phyloP scores from a whole-genome alignment of 2,113 vertebrate species.

The Trochalopteron elliotii region DNA sequence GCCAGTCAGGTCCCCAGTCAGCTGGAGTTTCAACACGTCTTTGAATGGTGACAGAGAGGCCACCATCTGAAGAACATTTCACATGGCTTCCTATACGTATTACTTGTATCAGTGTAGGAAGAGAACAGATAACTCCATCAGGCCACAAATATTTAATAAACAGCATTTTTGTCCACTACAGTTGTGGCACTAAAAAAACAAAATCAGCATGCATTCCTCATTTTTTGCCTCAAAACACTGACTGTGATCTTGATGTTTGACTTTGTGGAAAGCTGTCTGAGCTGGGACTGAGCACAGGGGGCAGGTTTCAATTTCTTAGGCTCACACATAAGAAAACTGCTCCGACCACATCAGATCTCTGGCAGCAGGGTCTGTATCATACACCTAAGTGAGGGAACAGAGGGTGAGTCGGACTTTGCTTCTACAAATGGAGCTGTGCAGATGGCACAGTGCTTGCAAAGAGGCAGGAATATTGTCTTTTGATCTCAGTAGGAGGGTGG shows the following conservation, averaged over 20 bases:
- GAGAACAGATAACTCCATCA: neutral
- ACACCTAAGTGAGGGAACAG: conserved; percentile 40
- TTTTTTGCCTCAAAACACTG: conserved; percentile 3
- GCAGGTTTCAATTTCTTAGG: conserved; percentile 17
- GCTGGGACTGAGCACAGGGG: neutral
- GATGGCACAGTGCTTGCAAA: conserved; percentile 58
- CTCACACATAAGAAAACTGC: neutral
- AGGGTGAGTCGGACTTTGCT: conserved; percentile 34
- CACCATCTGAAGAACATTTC: neutral
- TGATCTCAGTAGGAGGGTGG: conserved; percentile 66
- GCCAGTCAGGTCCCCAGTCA: neutral
- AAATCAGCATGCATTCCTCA: neutral
- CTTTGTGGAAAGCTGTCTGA: conserved; percentile 4
- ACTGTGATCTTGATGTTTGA: neutral
- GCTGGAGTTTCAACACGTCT: accelerated
- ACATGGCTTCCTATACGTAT: neutral
- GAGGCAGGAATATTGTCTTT: conserved; percentile 63
- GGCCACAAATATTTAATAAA: neutral
- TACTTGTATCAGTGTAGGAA: neutral
- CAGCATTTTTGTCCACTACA: neutral
- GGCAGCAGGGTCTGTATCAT: conserved; percentile 8
- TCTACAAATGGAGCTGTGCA: conserved; percentile 53
- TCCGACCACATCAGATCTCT: conserved; percentile 24
- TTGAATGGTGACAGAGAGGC: neutral
- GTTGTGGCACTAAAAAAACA: neutral